Percentiles rank a stretch among this genome's conserved stretches.
These are phyloP conservation scores for Microtus montanus DNA, from an alignment of 2,113 vertebrate species.

Conservation along the genomic window DNA sequence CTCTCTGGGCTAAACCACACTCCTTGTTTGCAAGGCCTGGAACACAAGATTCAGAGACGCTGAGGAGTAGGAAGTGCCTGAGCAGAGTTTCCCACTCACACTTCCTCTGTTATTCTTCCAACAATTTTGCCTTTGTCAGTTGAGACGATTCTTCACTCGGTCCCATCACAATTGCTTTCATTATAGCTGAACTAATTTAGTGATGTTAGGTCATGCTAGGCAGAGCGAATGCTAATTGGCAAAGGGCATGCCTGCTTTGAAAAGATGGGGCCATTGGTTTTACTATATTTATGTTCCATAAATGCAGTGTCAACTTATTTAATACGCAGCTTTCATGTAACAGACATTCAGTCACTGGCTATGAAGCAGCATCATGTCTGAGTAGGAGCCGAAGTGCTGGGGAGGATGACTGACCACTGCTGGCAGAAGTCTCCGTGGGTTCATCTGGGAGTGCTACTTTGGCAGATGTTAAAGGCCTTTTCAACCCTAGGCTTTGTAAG, in stretches of 20 bases:
- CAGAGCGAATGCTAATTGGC: constrained; percentile 4
- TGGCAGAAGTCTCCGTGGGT: not conserved
- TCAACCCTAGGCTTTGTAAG: not conserved
- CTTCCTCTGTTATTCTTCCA: not conserved
- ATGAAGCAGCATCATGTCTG: not conserved
- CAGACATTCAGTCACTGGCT: not conserved
- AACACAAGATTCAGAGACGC: not conserved
- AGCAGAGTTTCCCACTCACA: not conserved
- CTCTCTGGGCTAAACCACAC: not conserved
- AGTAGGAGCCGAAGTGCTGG: not conserved
- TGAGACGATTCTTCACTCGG: constrained; percentile 26
- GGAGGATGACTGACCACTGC: not conserved
- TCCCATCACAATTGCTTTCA: not conserved
- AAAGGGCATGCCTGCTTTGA: constrained; percentile 6
- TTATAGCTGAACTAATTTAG: constrained; percentile 27
- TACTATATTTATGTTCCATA: not conserved
- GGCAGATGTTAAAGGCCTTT: not conserved
- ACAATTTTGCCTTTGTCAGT: constrained; percentile 27
- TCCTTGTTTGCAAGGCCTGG: not conserved
- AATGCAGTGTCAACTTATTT: not conserved
- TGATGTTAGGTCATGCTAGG: constrained; percentile 24
- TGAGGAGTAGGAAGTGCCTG: not conserved
- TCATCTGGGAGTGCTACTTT: not conserved
- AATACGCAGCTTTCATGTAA: not conserved
- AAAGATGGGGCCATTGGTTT: constrained; percentile 7